phyloP scores from a whole-genome alignment of 2,797 vertebrate species.

The Siniperca undulata region DNA sequence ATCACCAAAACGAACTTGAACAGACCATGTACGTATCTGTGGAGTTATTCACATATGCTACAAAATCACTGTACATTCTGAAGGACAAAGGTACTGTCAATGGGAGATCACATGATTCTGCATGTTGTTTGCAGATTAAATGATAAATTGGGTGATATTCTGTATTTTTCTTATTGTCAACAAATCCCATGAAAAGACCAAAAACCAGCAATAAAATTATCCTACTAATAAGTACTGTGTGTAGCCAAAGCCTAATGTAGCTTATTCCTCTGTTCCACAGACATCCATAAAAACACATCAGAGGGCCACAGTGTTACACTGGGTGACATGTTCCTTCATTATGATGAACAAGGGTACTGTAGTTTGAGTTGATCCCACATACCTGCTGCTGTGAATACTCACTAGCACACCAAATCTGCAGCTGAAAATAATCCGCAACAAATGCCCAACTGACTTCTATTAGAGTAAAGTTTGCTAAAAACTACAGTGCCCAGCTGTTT shows the following conservation, averaged over 20 bases:
- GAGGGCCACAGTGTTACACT: neutral
- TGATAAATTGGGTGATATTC: neutral
- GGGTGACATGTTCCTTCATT: conserved; percentile 1
- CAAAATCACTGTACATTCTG: conserved; percentile 23
- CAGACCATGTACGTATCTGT: conserved; percentile 3
- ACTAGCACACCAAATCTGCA: neutral
- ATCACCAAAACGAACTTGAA: neutral
- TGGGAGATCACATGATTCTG: conserved; percentile 1
- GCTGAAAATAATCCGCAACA: neutral
- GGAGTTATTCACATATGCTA: conserved; percentile 13
- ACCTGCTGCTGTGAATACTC: neutral
- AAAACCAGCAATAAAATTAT: neutral
- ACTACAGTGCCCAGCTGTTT: neutral
- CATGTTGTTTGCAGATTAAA: conserved; percentile 12
- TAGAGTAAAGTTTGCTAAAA: neutral
- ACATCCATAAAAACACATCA: conserved; percentile 17
- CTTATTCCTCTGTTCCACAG: neutral
- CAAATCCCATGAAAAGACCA: conserved; percentile 3
- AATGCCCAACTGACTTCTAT: neutral
- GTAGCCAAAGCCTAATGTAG: neutral
- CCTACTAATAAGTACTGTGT: neutral
- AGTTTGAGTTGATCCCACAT: neutral
- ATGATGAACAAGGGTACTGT: neutral
- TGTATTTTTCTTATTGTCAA: conserved; percentile 8
- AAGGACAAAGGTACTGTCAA: conserved; percentile 4